Percentiles rank a stretch among this genome's conserved stretches.
phyloP scores from a whole-genome alignment of 2,888 invertebrate genomes.

The Eucera pruinosa region DNA sequence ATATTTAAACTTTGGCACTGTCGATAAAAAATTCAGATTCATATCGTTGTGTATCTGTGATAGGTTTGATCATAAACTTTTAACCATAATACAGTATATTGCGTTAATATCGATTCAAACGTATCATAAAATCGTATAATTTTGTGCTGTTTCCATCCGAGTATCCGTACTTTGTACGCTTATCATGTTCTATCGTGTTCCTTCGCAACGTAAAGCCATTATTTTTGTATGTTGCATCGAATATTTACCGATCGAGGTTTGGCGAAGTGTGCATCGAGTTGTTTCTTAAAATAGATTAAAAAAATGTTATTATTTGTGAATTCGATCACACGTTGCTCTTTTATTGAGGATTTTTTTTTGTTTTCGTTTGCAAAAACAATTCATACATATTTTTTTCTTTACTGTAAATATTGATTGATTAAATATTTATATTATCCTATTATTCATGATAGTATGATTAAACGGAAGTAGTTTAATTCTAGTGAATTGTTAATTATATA shows the following conservation, averaged over 20 bases:
- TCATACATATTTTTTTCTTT: not conserved
- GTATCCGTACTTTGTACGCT: constrained; percentile 26
- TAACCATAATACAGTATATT: not conserved
- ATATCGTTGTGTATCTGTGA: not conserved
- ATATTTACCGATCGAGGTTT: constrained; percentile 14
- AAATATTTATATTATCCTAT: constrained; percentile 14
- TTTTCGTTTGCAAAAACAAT: not conserved
- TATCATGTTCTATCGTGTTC: constrained; percentile 13
- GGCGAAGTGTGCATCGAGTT: constrained; percentile 3
- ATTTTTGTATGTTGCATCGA: constrained; percentile 14
- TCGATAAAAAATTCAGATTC: not conserved
- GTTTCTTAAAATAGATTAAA: constrained; percentile 16
- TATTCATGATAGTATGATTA: no score
- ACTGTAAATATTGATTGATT: constrained; percentile 12
- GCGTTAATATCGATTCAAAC: constrained; percentile 3
- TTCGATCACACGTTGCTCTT: not conserved
- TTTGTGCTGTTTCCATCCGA: not conserved
- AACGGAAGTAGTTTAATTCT: no score
- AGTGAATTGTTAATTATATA: no score
- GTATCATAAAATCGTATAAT: no score
- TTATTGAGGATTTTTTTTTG: not conserved
- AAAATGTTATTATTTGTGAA: not conserved
- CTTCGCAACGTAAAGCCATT: not conserved
- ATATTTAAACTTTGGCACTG: constrained; percentile 3
- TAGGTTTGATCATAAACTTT: not conserved